A percentile compares a stretch with the other conserved stretches of the same genome.
Evolutionary conservation across 2,113 vertebrate species (phyloP).

Genomic region (Arizona elegans): DNA sequence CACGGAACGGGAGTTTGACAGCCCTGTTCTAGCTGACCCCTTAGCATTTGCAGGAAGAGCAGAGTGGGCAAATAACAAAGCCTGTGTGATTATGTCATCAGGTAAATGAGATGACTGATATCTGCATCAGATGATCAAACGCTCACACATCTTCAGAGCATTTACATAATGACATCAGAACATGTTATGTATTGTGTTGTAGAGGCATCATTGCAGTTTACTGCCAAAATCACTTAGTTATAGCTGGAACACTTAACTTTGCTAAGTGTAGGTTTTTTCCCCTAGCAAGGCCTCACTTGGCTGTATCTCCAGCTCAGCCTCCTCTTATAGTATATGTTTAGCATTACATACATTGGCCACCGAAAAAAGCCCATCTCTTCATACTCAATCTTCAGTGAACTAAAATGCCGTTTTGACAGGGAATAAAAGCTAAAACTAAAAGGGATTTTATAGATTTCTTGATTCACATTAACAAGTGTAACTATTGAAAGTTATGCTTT

Average conservation of each 20-base stretch:
- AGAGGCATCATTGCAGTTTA: background rate
- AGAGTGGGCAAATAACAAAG: background rate
- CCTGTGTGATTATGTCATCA: background rate
- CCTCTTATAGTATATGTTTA: background rate
- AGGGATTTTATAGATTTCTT: background rate
- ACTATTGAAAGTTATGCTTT: background rate
- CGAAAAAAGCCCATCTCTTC: background rate
- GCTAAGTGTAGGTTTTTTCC: background rate
- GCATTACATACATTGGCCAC: background rate
- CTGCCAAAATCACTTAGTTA: background rate
- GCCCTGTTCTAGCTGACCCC: background rate
- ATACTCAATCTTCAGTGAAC: background rate
- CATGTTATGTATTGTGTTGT: background rate
- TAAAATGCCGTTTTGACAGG: background rate
- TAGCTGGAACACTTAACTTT: background rate
- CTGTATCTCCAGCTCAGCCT: background rate
- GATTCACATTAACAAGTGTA: background rate
- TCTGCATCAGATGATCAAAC: background rate
- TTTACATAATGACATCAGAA: background rate
- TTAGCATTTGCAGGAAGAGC: background rate
- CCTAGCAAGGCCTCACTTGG: no score
- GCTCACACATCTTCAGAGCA: background rate
- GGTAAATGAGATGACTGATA: background rate
- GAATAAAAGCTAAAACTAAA: background rate
- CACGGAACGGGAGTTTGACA: no score